Conservation (phyloP, 2,113 vertebrate genomes). For the Ibidorhyncha struthersii region DNA sequence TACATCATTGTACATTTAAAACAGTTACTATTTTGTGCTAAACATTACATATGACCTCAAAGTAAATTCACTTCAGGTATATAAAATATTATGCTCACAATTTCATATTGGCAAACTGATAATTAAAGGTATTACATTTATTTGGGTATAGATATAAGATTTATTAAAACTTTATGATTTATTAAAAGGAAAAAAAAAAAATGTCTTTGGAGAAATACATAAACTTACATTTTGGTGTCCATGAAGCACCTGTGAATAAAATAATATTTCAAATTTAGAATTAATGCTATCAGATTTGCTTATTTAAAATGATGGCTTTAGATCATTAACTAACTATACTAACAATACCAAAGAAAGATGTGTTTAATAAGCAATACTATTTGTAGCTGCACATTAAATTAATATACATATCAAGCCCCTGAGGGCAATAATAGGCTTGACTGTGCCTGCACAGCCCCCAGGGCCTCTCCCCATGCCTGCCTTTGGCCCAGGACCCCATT, state of each 20-base stretch:
- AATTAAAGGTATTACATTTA: neutral
- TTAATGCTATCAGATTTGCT: neutral
- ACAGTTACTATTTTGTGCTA: neutral
- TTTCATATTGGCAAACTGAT: neutral
- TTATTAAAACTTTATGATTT: neutral
- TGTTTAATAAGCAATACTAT: neutral
- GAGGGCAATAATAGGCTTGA: neutral
- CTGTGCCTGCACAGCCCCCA: neutral
- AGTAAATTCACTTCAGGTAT: neutral
- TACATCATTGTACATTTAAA: neutral
- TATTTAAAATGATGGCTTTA: neutral
- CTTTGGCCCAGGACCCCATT: neutral
- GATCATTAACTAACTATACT: neutral
- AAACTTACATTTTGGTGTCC: neutral
- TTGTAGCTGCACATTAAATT: neutral
- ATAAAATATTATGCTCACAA: neutral
- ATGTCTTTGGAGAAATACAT: neutral
- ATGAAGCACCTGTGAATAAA: neutral
- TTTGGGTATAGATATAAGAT: neutral
- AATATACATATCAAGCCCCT: neutral
- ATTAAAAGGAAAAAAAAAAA: neutral
- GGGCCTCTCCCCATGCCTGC: fast-evolving
- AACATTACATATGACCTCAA: neutral
- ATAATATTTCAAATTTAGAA: neutral
- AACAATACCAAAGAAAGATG: neutral